A percentile compares a stretch with the other conserved stretches of the same genome.
phyloP scores from a whole-genome alignment of 2,797 vertebrate genomes.

The Menidia menidia region DNA sequence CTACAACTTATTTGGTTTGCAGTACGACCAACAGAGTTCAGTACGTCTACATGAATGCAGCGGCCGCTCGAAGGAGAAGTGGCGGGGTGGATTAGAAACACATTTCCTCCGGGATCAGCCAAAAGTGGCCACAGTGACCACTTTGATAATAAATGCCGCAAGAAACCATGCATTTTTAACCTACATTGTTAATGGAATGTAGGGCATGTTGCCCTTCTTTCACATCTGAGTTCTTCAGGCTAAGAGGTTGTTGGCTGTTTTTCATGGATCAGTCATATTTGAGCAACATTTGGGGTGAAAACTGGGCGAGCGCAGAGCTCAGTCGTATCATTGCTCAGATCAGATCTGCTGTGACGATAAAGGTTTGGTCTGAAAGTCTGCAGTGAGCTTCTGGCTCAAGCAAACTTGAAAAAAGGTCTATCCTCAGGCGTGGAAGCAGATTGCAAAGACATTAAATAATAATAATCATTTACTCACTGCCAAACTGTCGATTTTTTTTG shows the following conservation, averaged over 20 bases:
- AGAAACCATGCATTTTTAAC: conserved; percentile 3
- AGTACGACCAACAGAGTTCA: conserved; percentile 16
- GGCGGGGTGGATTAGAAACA: conserved; percentile 34
- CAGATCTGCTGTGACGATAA: conserved; percentile 25
- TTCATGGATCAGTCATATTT: conserved; percentile 4
- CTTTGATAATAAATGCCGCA: conserved; percentile 33
- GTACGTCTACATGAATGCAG: background rate
- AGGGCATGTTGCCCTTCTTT: conserved; percentile 2
- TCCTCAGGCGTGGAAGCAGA: conserved; percentile 76
- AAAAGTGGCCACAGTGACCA: conserved; percentile 27
- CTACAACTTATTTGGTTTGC: conserved; percentile 30
- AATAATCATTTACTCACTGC: conserved; percentile 50
- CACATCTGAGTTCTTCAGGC: background rate
- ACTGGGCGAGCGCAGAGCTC: background rate
- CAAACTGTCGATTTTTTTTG: conserved; percentile 41
- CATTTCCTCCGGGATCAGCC: conserved; percentile 50
- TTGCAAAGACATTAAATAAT: conserved; percentile 75
- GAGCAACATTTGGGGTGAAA: conserved; percentile 16
- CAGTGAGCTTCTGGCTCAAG: conserved; percentile 23
- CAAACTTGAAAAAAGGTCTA: conserved; percentile 39
- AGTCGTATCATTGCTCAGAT: conserved; percentile 1
- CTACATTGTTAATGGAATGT: conserved; percentile 1
- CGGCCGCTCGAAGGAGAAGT: conserved; percentile 17
- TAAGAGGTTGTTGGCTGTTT: background rate
- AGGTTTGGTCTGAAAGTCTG: conserved; percentile 7